Evolutionary conservation across 2,888 invertebrate species (phyloP).

Genomic region (Eudasyphora cyanicolor): DNA sequence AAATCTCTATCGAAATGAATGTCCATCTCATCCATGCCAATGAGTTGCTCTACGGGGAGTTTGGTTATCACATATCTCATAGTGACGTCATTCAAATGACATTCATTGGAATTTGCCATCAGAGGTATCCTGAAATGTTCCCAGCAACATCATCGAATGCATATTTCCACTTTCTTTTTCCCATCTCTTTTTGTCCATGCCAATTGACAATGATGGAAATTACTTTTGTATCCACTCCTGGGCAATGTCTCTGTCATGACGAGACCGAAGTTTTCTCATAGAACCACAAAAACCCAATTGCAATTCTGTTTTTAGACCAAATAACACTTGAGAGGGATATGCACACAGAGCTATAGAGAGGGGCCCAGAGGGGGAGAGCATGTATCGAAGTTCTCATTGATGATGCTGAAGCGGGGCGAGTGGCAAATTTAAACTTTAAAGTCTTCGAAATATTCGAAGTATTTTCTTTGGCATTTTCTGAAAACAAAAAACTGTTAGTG

Average conservation of each 20-base stretch:
- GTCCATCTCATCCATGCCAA: too few species aligned
- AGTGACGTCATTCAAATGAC: neutral
- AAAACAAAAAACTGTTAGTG: too few species aligned
- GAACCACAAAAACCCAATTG: slow-evolving; percentile 54
- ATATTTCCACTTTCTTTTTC: slow-evolving; percentile 17
- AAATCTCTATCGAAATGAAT: too few species aligned
- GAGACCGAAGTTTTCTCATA: slow-evolving; percentile 49
- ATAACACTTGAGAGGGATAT: neutral
- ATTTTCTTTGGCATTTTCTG: too few species aligned
- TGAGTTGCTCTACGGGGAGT: too few species aligned
- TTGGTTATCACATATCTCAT: neutral
- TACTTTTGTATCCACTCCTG: slow-evolving; percentile 52
- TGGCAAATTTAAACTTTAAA: neutral
- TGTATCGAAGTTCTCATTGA: too few species aligned
- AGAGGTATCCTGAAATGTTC: neutral
- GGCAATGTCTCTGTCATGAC: slow-evolving; percentile 38
- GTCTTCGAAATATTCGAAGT: neutral
- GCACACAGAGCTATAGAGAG: too few species aligned
- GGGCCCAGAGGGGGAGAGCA: neutral
- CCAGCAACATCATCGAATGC: slow-evolving; percentile 31
- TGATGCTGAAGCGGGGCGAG: neutral
- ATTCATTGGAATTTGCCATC: neutral
- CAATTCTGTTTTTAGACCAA: slow-evolving; percentile 45
- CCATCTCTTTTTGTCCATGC: slow-evolving; percentile 49
- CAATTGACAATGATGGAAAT: slow-evolving; percentile 61